A percentile compares a stretch with the other conserved stretches of the same genome.
Conservation (phyloP, 1,140 invertebrate species). For the Meloidogyne exigua region DNA sequence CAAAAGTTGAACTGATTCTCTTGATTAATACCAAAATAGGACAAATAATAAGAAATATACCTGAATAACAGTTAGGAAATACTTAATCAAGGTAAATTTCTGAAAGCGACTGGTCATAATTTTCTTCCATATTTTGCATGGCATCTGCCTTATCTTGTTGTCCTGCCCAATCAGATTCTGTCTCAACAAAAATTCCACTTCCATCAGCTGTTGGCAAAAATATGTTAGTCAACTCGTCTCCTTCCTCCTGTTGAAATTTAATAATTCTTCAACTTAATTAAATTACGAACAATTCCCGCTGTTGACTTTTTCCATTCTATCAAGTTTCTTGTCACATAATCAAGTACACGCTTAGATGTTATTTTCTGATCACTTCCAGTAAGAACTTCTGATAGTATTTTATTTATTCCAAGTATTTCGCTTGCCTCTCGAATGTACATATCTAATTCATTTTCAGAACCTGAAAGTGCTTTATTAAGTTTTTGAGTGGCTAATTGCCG, state of each 20-base stretch:
- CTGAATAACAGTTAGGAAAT: neutral
- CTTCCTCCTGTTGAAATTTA: slow-evolving; percentile 14
- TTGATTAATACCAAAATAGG: no score
- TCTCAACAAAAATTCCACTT: slow-evolving; percentile 6
- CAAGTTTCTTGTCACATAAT: slow-evolving; percentile 68
- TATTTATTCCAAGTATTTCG: slow-evolving; percentile 72
- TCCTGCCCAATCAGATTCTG: neutral
- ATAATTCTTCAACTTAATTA: neutral
- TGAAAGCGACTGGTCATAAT: slow-evolving; percentile 33
- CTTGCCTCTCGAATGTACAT: slow-evolving; percentile 87
- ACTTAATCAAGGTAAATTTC: slow-evolving; percentile 41
- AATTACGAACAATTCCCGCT: slow-evolving; percentile 2
- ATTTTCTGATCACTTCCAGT: slow-evolving; percentile 54
- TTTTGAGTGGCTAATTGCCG: no score
- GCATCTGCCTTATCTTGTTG: neutral
- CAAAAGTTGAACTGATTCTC: no score
- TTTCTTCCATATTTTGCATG: slow-evolving; percentile 11
- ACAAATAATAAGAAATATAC: no score
- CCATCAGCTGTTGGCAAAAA: slow-evolving; percentile 18
- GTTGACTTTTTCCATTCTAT: slow-evolving; percentile 68
- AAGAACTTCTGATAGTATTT: slow-evolving; percentile 63
- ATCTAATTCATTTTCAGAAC: slow-evolving; percentile 75
- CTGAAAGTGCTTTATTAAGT: slow-evolving; percentile 49
- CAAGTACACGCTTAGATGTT: slow-evolving; percentile 69
- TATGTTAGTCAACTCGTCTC: slow-evolving; percentile 17